These are phyloP conservation scores for Sarcophaga rosellei DNA, from an alignment of 2,888 invertebrate genomes.

Conservation along the genomic window DNA sequence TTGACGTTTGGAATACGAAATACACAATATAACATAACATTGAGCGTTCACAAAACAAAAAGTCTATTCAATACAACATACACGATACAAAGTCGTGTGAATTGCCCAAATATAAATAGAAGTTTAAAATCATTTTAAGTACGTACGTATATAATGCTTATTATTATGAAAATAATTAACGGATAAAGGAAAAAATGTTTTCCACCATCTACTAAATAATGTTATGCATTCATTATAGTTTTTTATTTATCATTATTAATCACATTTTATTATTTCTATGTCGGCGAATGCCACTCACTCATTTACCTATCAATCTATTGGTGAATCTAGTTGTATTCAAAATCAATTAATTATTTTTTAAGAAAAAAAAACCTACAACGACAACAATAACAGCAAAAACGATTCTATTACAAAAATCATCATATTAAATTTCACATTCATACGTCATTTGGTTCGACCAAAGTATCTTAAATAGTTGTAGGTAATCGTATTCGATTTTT, in stretches of 20 bases:
- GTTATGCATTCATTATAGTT: background rate
- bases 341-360: constrained; percentile 32
- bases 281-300: constrained; percentile 26
- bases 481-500: background rate
- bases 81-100: too few relatives aligned
- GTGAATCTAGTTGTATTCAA: constrained; percentile 18
- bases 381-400: background rate
- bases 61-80: too few relatives aligned
- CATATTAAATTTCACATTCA: constrained; percentile 35
- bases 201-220: background rate
- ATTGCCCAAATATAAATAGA: too few relatives aligned
- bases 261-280: background rate
- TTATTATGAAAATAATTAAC: too few relatives aligned
- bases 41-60: too few relatives aligned
- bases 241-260: too few relatives aligned
- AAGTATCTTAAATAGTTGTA: constrained; percentile 39
- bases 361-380: too few relatives aligned
- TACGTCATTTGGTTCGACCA: constrained; percentile 47
- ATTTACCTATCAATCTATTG: constrained; percentile 6
- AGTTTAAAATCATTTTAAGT: too few relatives aligned
- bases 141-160: too few relatives aligned
- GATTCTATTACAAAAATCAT: constrained; percentile 12
- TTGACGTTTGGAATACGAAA: too few relatives aligned
- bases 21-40: too few relatives aligned
- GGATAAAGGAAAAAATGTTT: background rate